A percentile compares a stretch with the other conserved stretches of the same genome.
Conservation (phyloP, 2,888 invertebrate genomes). For the Cephus sareptanus region DNA sequence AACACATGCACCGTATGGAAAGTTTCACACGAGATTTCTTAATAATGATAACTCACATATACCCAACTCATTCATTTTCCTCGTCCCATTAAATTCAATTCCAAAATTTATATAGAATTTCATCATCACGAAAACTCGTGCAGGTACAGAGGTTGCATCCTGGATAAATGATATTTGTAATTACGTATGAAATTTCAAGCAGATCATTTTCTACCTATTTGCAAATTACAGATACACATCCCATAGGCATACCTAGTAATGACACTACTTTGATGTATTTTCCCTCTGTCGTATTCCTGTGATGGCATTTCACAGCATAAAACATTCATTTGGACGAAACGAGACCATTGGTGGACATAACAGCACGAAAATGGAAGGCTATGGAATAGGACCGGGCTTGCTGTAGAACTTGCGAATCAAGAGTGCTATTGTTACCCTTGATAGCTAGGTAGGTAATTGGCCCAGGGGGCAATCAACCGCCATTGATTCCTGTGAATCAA, state of each 20-base stretch:
- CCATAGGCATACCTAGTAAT: neutral
- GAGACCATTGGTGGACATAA: neutral
- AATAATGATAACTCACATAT: neutral
- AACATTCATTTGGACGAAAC: neutral
- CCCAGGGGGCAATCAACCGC: constrained; percentile 50
- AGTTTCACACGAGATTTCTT: neutral
- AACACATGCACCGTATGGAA: neutral
- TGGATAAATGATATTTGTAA: neutral
- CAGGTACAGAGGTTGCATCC: neutral
- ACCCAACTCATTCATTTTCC: neutral
- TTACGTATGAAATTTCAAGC: neutral
- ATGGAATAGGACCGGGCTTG: neutral
- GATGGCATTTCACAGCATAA: neutral
- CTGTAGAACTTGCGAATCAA: constrained; percentile 21
- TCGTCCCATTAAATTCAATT: no score
- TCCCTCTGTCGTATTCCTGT: neutral
- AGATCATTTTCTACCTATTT: neutral
- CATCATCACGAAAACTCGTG: no score
- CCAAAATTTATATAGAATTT: no score
- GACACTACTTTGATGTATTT: neutral
- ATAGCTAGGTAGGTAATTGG: constrained; percentile 34
- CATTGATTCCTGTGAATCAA: constrained; percentile 48
- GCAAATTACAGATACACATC: neutral
- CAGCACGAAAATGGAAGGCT: neutral
- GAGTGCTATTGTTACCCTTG: constrained; percentile 22